Base-by-base conservation (phyloP, 2,888 invertebrate genomes). In the Campopleginae sp. region DNA sequence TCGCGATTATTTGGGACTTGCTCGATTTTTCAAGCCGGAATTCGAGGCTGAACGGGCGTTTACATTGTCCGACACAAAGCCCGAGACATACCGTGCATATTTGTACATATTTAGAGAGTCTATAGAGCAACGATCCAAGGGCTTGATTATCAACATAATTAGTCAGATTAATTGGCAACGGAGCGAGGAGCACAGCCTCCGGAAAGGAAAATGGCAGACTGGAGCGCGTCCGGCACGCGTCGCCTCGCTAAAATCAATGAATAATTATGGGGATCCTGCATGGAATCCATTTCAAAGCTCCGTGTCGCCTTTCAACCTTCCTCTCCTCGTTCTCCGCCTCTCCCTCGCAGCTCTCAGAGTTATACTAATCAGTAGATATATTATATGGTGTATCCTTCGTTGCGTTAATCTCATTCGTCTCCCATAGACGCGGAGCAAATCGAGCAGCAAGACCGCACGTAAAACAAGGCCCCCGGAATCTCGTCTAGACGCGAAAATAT, bases 131-230 rank as follows among this genome's bases (percentile, higher is more conserved):
- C 17, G n/a, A 66, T 31, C 46, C 66, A 19, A 74, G 42, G 72
- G 74, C 48, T 81, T 79, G 79, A 82, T 85, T 82, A 79, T 79
- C 75, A n/a, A 58, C 66, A 79, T 82, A 82, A 85, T 85, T 82
- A 82, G 70, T 70, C 63, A 31, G 33, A 48, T 46, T 46, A 54
- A 19, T 44, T 33, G 48, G 70, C 61, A 33, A 46, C n/a, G 66
- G 68, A 70, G 48, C 23, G 10, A 46, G 33, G 14, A 38, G 3
- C 48, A 51, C 44, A 61, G n/a, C 4, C 48, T 19, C 19, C 63
- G 33, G 46, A n/a, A 42, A 23, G 51, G 76, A 31, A 63, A 58
- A 71, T 76, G 71, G 46, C 48, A 42, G 66, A 54, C 71, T 65
- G 66, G 72, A 68, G 61, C 58, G 46, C 58, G 65, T 71, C 42